These are phyloP conservation scores for Xanthorhoe designata DNA, from an alignment of 2,888 invertebrate genomes.

Conservation along the genomic window DNA sequence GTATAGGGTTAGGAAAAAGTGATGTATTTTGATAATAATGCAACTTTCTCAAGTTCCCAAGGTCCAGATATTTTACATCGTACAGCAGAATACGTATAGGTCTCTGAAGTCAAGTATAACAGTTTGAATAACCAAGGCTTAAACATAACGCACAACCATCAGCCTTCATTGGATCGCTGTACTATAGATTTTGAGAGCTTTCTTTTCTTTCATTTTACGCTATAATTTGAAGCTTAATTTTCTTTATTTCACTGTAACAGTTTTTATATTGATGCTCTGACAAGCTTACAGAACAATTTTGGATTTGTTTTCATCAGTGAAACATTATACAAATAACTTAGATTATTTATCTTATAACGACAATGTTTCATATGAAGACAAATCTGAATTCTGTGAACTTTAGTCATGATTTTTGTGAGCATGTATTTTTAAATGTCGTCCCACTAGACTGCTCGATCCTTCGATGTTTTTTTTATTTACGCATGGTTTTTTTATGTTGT, in stretches of 20 bases:
- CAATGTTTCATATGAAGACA: constrained; percentile 11
- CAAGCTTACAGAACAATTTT: constrained; percentile 48
- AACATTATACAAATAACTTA: neutral
- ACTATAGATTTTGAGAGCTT: constrained; percentile 78
- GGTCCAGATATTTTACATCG: constrained; percentile 71
- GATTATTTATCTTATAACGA: neutral
- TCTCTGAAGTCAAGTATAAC: constrained; percentile 83
- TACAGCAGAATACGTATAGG: constrained; percentile 65
- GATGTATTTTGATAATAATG: constrained; percentile 42
- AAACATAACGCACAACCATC: constrained; percentile 67
- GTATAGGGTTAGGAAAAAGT: constrained; percentile 14
- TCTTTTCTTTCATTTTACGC: constrained; percentile 72
- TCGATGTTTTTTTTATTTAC: constrained; percentile 60
- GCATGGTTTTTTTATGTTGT: constrained; percentile 79
- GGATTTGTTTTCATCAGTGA: constrained; percentile 26
- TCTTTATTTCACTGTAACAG: constrained; percentile 74
- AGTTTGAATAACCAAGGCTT: constrained; percentile 80
- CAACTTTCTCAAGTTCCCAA: constrained; percentile 69
- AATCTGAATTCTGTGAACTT: constrained; percentile 46
- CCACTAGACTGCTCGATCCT: constrained; percentile 74
- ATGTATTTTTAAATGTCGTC: constrained; percentile 72
- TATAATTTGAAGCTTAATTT: constrained; percentile 74
- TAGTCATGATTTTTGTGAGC: constrained; percentile 64
- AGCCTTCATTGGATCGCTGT: constrained; percentile 77
- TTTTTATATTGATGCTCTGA: constrained; percentile 56